Evolutionary conservation across 2,113 vertebrate genomes (phyloP), one percentile per base, ranked within the genome.

Genomic region (Ploceus nigricollis): DNA sequence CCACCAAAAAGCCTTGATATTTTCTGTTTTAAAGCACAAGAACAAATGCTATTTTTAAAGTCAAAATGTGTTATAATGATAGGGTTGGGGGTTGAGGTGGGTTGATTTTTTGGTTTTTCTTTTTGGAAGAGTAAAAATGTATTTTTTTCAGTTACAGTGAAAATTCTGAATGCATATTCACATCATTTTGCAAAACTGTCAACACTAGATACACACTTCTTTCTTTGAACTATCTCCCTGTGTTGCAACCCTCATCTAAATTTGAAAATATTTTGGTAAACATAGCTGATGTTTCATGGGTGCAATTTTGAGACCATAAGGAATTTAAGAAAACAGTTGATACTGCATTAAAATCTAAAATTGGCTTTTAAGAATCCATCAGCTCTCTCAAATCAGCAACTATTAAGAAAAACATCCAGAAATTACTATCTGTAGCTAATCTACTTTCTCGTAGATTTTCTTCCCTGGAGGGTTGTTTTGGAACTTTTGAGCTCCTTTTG

Each of bases 181-280:
- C 58, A 90, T 94, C 77, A 57, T 80, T 93, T 89, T 89, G 85
- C 60, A 88, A 89, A 96, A 89, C 94, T 96, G 94, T 94, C 93
- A 94, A 91, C 90, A 84, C 81, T 86, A 94, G 84, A 85, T 75
- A 91, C 6, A 54, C 14, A 6, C 85, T 90, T 93, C 87, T 89
- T 90, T 58, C 87, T 80, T 69, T 92, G 73, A 95, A 95, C 85
- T 88, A 93, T 89, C 73, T 91, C 78, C 81, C 65, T 76, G 83
- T 73, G 81, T 84, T 94, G 87, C 54, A 94, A 91, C 91, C 87
- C 90, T 68, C 70, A 85, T 79, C 84, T 95, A 95, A 89, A 95
- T 80, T 77, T 87, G 93, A 97, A 97, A 95, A 94, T 95, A 97
- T 94, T 95, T 91, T 95, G 70, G 91, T 97, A 95, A 96, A 94